Evolutionary conservation across 1,140 invertebrate species (phyloP).

Genomic region (Pomacea maculata): DNA sequence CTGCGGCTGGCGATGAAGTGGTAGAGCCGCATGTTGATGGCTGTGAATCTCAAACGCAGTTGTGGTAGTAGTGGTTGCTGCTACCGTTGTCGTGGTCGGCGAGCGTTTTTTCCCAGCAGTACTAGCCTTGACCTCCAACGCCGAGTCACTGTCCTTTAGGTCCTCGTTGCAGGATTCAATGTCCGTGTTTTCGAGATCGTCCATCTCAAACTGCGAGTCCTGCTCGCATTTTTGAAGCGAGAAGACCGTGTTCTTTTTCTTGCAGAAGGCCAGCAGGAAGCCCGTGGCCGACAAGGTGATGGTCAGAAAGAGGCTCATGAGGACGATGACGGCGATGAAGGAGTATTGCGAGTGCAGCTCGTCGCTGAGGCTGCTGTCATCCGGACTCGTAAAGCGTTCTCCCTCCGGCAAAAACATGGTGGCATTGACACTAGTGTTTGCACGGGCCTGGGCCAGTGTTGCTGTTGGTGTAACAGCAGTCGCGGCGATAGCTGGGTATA

Average conservation of each 20-base stretch:
- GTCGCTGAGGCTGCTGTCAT: background rate
- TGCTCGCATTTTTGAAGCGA: slow-evolving; percentile 48
- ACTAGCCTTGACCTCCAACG: background rate
- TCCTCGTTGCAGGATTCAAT: slow-evolving; percentile 37
- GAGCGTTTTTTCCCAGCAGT: slow-evolving; percentile 1
- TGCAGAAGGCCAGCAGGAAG: slow-evolving; percentile 55
- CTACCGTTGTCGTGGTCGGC: background rate
- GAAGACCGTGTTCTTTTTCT: slow-evolving; percentile 62
- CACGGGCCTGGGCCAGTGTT: slow-evolving; percentile 16
- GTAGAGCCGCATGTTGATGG: background rate
- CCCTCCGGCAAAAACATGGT: background rate
- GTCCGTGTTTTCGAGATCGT: slow-evolving; percentile 53
- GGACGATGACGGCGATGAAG: slow-evolving; percentile 42
- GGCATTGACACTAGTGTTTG: background rate
- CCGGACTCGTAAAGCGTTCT: background rate
- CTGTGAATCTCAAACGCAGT: background rate
- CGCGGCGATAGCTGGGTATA: background rate
- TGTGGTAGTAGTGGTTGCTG: slow-evolving; percentile 5
- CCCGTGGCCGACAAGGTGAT: slow-evolving; percentile 53
- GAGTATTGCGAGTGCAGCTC: slow-evolving; percentile 35
- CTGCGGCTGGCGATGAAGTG: background rate
- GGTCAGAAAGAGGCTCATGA: slow-evolving; percentile 54
- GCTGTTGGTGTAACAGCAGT: slow-evolving; percentile 1
- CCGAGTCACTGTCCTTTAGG: slow-evolving; percentile 4
- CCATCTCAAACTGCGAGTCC: slow-evolving; percentile 50